Evolutionary conservation across 2,113 vertebrate species (phyloP), one percentile per base, ranked within the genome.

Genomic region (Brienomyrus longianalis): DNA sequence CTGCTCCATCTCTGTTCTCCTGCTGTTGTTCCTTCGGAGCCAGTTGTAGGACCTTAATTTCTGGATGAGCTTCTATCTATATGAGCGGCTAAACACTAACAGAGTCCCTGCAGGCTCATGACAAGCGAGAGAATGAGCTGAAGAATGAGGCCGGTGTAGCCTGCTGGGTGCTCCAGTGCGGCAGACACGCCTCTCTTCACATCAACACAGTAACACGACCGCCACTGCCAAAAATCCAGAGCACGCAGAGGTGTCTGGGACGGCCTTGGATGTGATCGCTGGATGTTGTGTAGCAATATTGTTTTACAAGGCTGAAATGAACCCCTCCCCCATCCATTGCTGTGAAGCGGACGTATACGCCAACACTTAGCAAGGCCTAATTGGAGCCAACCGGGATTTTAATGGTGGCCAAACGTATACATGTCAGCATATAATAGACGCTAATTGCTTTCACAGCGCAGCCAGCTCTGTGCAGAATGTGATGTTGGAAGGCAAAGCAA

Each of bases 231-330:
- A 51, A 31, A 48, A 86, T 86, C 83, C n/a, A 48, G 45, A 86
- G 83, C 83, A 86, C 4, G 83, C 48, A 50, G 45, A 50, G 83
- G 48, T 27, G 45, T 27, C 83, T 86, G 83, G 45, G 23, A 51
- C 21, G 23, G 83, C 83, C 83, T 87, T 54, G 48, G 13, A 51
- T 27, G 50, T 54, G 51, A 87, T 54, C 31, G 27, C 51, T 50
- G 50, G 86, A 52, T 87, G 86, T 21, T 54, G 31, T 43, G 51
- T 87, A 56, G 86, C 31, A 56, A 87, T 87, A 35, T 54, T 56
- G 86, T 87, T 87, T 87, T 87, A 87, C 86, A 59, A 56, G 51
- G 86, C 51, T 54, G 17, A 87, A 87, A 54, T 15, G 19, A 87
- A 35, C 31, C 85, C 51, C 31, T 27, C 31, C 83, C 51, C 50